Percentiles rank a stretch among this genome's conserved stretches.
Evolutionary conservation across 2,797 vertebrate genomes (phyloP).

Genomic region (Enteromius afrohamiltoni): DNA sequence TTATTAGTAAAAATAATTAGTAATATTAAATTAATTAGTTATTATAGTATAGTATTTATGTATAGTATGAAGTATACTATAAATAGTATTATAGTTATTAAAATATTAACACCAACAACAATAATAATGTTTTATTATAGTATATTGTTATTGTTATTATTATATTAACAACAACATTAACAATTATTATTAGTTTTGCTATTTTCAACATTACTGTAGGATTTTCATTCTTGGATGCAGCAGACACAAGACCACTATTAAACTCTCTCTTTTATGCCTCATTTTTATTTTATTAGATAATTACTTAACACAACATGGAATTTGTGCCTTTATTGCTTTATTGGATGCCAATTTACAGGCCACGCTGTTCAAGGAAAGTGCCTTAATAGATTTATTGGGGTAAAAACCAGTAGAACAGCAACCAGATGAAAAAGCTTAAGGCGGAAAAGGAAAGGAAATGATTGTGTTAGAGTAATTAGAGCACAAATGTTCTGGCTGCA

Average conservation of each 20-base stretch:
- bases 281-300: not conserved
- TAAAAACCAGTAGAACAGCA: not conserved
- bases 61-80: no score
- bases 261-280: not conserved
- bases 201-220: not conserved
- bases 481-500: conserved; percentile 27
- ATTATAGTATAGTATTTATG: no score
- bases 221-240: not conserved
- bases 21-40: no score
- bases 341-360: not conserved
- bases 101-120: not conserved
- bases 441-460: conserved; percentile 27
- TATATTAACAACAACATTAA: not conserved
- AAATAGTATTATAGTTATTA: no score
- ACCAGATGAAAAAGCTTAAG: conserved; percentile 15
- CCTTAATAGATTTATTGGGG: not conserved
- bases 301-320: not conserved
- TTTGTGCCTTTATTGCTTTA: not conserved
- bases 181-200: not conserved
- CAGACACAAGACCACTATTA: not conserved
- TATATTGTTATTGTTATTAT: not conserved
- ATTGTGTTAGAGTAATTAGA: conserved; percentile 41
- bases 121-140: not conserved
- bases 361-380: not conserved
- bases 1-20: no score